These are phyloP conservation scores for Sepiola atlantica DNA, from an alignment of 2,888 invertebrate genomes.

Conservation along the genomic window DNA sequence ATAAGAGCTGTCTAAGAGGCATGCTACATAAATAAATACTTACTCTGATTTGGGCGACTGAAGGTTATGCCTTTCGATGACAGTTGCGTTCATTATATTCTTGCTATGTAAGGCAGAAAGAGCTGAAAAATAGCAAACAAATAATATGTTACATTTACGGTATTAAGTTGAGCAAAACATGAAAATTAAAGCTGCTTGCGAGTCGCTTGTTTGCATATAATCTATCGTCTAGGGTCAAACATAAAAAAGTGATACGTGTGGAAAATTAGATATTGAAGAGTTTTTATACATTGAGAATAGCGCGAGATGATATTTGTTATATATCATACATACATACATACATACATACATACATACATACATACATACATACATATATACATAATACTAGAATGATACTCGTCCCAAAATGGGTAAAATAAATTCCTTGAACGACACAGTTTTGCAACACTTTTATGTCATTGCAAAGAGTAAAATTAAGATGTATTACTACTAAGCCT, in stretches of 20 bases:
- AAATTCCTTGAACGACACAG: too few species aligned
- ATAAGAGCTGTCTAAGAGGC: neutral
- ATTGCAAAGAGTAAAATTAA: too few species aligned
- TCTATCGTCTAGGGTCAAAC: neutral
- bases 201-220: neutral
- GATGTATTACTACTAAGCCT: too few species aligned
- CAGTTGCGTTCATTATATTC: constrained; percentile 78
- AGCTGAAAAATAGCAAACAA: constrained; percentile 69
- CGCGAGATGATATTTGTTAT: too few species aligned
- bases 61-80: constrained; percentile 63
- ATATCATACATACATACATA: neutral
- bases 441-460: too few species aligned
- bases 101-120: constrained; percentile 83
- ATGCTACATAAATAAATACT: constrained; percentile 63
- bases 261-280: too few species aligned
- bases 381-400: too few species aligned
- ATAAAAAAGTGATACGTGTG: neutral
- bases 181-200: too few species aligned
- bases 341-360: neutral
- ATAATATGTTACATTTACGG: neutral
- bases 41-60: constrained; percentile 67
- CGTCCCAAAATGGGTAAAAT: too few species aligned
- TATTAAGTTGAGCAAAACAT: too few species aligned
- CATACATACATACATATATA: neutral
- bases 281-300: too few species aligned